Percentiles rank a stretch among this genome's conserved stretches.
phyloP scores from a whole-genome alignment of 2,888 invertebrate species.

The Nomada lathburiana region DNA sequence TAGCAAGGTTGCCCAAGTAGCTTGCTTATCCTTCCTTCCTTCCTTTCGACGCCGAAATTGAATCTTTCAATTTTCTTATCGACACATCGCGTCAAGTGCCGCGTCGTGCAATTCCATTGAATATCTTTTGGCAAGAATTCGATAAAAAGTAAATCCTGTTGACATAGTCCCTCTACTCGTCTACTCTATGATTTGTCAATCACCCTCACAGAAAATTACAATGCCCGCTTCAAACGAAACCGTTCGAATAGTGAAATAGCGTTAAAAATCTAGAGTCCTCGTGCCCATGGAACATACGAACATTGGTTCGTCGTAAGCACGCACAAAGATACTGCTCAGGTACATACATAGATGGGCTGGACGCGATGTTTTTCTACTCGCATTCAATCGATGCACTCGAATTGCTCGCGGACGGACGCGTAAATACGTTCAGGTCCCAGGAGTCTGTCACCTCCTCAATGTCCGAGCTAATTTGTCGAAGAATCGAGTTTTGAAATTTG shows the following conservation, averaged over 20 bases:
- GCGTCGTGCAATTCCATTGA: constrained; percentile 44
- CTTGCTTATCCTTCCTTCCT: constrained; percentile 11
- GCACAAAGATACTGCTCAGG: constrained; percentile 51
- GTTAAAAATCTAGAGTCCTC: neutral
- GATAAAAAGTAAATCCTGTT: neutral
- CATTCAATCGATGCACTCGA: constrained; percentile 55
- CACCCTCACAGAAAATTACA: neutral
- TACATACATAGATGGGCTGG: constrained; percentile 26
- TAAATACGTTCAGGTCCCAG: constrained; percentile 51
- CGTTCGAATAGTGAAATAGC: too few species aligned
- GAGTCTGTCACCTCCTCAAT: constrained; percentile 62
- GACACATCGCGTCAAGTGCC: constrained; percentile 48
- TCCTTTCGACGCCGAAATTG: constrained; percentile 50
- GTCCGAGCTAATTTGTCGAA: constrained; percentile 79
- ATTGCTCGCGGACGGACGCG: constrained; percentile 43
- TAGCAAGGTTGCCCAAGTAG: constrained; percentile 44
- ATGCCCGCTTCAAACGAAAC: neutral
- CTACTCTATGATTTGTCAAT: neutral
- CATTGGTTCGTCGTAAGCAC: neutral
- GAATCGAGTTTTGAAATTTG: constrained; percentile 81
- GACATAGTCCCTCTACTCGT: neutral
- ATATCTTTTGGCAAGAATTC: constrained; percentile 20
- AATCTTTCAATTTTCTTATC: constrained; percentile 73
- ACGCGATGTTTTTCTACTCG: constrained; percentile 13
- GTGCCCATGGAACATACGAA: neutral